A percentile compares a stretch with the other conserved stretches of the same genome.
These are phyloP conservation scores for Premnoplex brunnescens DNA, from an alignment of 2,797 vertebrate genomes.

Conservation along the genomic window DNA sequence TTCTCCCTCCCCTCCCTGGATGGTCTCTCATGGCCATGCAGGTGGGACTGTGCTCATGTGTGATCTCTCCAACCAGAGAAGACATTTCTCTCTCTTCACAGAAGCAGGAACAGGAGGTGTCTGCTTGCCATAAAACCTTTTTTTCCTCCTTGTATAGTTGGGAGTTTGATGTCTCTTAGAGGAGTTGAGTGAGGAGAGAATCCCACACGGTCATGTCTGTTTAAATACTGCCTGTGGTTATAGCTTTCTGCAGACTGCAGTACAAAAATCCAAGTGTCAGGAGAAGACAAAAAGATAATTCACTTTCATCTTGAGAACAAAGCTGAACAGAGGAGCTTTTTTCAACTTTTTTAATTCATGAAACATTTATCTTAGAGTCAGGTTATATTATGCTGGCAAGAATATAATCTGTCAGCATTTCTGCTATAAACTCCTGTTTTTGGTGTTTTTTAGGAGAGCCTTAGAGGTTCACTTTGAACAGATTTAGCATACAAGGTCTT, in stretches of 20 bases:
- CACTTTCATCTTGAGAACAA: constrained; percentile 80
- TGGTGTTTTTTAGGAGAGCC: constrained; percentile 54
- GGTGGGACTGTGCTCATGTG: neutral
- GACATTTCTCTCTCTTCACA: neutral
- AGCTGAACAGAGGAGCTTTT: constrained; percentile 67
- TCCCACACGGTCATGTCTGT: constrained; percentile 21
- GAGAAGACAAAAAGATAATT: constrained; percentile 72
- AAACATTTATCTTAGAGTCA: constrained; percentile 79
- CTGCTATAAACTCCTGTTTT: constrained; percentile 54
- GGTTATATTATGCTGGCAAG: constrained; percentile 67
- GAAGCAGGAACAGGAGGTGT: neutral
- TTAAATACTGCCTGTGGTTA: constrained; percentile 71
- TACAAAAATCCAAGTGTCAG: constrained; percentile 70
- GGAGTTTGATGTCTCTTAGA: constrained; percentile 40
- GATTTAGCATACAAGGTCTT: constrained; percentile 41
- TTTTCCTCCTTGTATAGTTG: neutral
- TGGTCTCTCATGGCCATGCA: fast-evolving
- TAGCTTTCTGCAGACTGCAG: constrained; percentile 56
- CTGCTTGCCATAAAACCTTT: neutral
- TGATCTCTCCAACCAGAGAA: neutral
- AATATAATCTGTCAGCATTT: constrained; percentile 73
- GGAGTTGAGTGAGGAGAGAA: constrained; percentile 43
- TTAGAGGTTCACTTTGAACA: constrained; percentile 70
- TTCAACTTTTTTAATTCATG: constrained; percentile 77
- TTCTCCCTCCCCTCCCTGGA: neutral